These are phyloP conservation scores for Zeus faber DNA, from an alignment of 2,113 vertebrate species.

Conservation along the genomic window DNA sequence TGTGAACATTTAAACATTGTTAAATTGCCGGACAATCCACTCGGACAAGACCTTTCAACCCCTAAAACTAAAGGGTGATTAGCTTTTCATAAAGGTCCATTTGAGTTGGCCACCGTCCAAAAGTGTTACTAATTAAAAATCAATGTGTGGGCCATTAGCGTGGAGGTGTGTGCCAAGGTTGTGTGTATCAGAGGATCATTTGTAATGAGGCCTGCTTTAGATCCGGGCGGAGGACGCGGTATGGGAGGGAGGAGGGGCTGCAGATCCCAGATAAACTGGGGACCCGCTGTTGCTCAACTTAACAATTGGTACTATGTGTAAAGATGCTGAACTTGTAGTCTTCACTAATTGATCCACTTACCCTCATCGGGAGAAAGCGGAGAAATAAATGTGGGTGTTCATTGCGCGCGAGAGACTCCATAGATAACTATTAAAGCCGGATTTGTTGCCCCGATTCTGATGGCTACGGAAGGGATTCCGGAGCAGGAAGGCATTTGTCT, in stretches of 20 bases:
- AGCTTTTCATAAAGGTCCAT: slow-evolving; percentile 79
- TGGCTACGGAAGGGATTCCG: slow-evolving; percentile 64
- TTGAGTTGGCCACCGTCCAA: slow-evolving; percentile 89
- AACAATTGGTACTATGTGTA: slow-evolving; percentile 86
- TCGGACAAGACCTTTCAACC: slow-evolving; percentile 50
- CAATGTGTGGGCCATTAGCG: slow-evolving; percentile 95
- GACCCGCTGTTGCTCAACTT: slow-evolving; percentile 82
- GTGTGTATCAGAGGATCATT: slow-evolving; percentile 88
- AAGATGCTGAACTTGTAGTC: slow-evolving; percentile 98
- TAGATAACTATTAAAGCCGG: slow-evolving; percentile 89
- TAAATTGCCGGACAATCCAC: slow-evolving; percentile 32
- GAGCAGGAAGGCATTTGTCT: slow-evolving; percentile 83
- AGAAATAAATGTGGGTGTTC: slow-evolving; percentile 89
- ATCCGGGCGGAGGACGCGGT: slow-evolving; percentile 67
- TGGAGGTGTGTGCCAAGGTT: slow-evolving; percentile 84
- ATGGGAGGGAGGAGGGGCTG: slow-evolving; percentile 61
- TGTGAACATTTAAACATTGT: slow-evolving; percentile 3
- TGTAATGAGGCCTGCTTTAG: slow-evolving; percentile 87
- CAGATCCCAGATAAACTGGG: slow-evolving; percentile 90
- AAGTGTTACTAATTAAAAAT: slow-evolving; percentile 99
- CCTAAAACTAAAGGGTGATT: slow-evolving; percentile 71
- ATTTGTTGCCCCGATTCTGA: slow-evolving; percentile 80
- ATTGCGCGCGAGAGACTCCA: slow-evolving; percentile 83
- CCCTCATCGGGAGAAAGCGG: slow-evolving; percentile 83
- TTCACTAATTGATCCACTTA: slow-evolving; percentile 94